phyloP scores from a whole-genome alignment of 2,888 invertebrate species.

The Rhyacophila evoluta region DNA sequence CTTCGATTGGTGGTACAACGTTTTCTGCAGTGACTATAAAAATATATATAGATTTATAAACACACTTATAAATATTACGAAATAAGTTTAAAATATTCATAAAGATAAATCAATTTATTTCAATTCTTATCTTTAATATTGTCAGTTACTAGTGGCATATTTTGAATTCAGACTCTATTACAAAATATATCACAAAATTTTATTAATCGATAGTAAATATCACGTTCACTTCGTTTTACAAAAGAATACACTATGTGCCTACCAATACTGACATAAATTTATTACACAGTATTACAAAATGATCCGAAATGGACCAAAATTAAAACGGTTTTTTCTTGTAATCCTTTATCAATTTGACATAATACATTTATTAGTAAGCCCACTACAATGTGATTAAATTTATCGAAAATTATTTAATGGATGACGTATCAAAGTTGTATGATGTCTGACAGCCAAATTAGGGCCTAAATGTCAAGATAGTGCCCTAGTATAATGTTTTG shows the following conservation, averaged over 20 bases:
- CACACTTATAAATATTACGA: neutral
- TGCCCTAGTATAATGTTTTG: constrained; percentile 6
- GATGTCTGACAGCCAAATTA: constrained; percentile 9
- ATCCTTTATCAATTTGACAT: neutral
- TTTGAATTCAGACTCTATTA: neutral
- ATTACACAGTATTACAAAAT: neutral
- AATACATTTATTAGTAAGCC: neutral
- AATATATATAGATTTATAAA: too few species aligned
- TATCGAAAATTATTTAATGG: neutral
- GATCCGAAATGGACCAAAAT: neutral
- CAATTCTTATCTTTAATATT: neutral
- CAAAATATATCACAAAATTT: neutral
- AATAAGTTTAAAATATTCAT: neutral
- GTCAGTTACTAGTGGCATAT: neutral
- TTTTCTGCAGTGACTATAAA: too few species aligned
- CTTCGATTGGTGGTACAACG: too few species aligned
- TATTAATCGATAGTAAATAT: neutral
- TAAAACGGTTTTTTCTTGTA: neutral
- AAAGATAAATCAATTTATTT: neutral
- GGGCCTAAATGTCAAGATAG: constrained; percentile 27
- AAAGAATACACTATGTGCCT: neutral
- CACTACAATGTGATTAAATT: neutral
- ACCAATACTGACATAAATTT: neutral
- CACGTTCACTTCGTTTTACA: neutral
- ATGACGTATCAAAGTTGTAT: neutral